Base-by-base conservation (phyloP, 2,113 vertebrate species). In the Tringa solitaria region DNA sequence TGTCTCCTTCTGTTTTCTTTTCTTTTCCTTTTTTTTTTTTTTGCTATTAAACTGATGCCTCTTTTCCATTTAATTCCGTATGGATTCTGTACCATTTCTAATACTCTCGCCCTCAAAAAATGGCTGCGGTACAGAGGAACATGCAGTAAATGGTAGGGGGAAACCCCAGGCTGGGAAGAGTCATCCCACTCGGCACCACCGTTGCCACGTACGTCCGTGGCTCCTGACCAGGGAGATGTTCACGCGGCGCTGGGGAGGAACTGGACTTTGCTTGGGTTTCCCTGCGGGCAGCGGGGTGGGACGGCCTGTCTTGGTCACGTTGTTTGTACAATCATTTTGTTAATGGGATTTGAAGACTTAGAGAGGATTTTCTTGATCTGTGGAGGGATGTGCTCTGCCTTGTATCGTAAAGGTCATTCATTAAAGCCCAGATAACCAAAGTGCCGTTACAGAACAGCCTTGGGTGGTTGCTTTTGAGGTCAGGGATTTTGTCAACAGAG, bases 291-390 rank as follows among this genome's bases (percentile, higher is more conserved):
- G 59, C 1, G 2, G 63, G 17, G 16, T 48, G 35, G 61, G 50
- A 45, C 39, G 86, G 60, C 5, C 2, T 22, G 37, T 72, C 76
- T 57, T n/a, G 16, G 94, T 94, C 95, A 95, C 72, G 30, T 87
- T 96, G 88, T 86, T 92, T 65, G 53, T 89, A 35, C 84, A 37
- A 15, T 80, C 61, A 37, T 92, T 80, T 86, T 89, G 73, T 93
- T 96, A 95, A 96, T 85, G 77, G 59, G 93, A 94, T 96, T 85
- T 69, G 89, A 92, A 53, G 90, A 56, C 23, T 91, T 90, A 73
- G 48, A 48, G 87, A 87, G 88, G 93, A 94, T 96, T 94, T 92
- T 69, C 92, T 86, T 80, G 88, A 89, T 96, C 90, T 89, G 81
- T 41, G 73, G 54, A 89, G 87, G 86, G 83, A 86, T 87, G 84